These are phyloP conservation scores for Meda fulgida DNA, from an alignment of 2,797 vertebrate genomes.

Conservation along the genomic window DNA sequence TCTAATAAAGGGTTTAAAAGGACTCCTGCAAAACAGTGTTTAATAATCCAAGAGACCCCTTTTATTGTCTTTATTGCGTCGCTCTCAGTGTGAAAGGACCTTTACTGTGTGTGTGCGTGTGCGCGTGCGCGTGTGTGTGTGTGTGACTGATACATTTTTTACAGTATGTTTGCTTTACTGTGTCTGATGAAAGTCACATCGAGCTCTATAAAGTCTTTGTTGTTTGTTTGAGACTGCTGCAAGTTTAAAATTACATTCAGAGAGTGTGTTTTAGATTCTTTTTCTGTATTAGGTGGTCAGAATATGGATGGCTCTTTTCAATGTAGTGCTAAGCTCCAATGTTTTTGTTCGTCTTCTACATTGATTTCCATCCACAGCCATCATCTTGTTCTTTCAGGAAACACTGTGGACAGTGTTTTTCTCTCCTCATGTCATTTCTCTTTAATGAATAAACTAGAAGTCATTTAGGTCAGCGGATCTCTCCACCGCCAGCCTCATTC, in stretches of 20 bases:
- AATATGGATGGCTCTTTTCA: not conserved
- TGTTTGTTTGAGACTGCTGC: not conserved
- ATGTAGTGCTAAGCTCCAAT: not conserved
- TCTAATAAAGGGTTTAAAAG: not conserved
- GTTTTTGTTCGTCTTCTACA: not conserved
- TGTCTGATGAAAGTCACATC: not conserved
- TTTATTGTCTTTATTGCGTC: too few relatives aligned
- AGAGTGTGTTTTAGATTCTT: not conserved
- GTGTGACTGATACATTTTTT: slow-evolving; percentile 13
- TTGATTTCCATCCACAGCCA: not conserved
- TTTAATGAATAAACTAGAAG: slow-evolving; percentile 5
- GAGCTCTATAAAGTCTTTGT: not conserved
- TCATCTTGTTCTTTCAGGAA: not conserved
- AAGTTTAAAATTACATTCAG: not conserved
- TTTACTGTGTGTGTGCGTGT: not conserved
- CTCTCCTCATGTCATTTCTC: not conserved
- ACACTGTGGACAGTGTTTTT: not conserved
- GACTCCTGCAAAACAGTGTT: not conserved
- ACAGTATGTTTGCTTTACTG: slow-evolving; percentile 8
- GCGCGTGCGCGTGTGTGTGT: not conserved
- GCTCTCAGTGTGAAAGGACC: too few relatives aligned
- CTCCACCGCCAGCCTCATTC: not conserved
- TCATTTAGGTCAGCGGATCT: slow-evolving; percentile 23
- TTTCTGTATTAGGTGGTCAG: not conserved
- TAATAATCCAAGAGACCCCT: not conserved